Base-by-base conservation (phyloP, 2,888 invertebrate species). In the Mythimna pallens region DNA sequence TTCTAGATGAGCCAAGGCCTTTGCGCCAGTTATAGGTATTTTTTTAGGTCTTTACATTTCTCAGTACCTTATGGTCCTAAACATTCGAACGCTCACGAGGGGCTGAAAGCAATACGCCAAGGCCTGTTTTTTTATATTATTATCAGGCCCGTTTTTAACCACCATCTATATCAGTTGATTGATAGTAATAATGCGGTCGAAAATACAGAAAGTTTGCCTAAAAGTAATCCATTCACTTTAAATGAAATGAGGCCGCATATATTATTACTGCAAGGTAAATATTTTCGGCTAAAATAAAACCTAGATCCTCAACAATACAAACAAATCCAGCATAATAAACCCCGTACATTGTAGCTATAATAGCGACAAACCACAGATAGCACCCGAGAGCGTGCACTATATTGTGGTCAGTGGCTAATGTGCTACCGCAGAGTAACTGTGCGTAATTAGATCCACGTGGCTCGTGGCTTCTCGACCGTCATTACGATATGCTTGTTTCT, bases 361-460 rank as follows among this genome's bases (percentile, higher is more conserved):
- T 63, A 79, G 58, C 36, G 40, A 64, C 63, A 63, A 76, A 65
- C 76, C 81, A 34, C 76, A 63, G 40, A 76, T 22, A 63, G 65
- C 9, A 14, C 25, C 14, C 25, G 40, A 34, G 25, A 79, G 47
- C 34, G 40, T 36, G 43, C 65, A 20, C 65, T 66, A 34, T 66
- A 74, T 74, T 80, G 75, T 66, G 76, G 80, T 54, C 30, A 63
- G 69, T 62, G 68, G 69, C 43, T 14, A 62, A 63, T 68, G 69
- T 65, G 65, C 10, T 30, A 66, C 57, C 65, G 55, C 76, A 50
- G 5, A 54, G 54, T 62, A 58, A 57, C 68, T 62, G 40, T 12
- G 61, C 30, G 22, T 61, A 52, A 67, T 73, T 54, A 75, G 57
- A 36, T 57, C 52, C 61, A 40, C 7, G 52, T 54, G 67, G 55